A percentile compares a stretch with the other conserved stretches of the same genome.
phyloP scores from a whole-genome alignment of 2,888 invertebrate genomes.

The Nephrocerus scutellatus region DNA sequence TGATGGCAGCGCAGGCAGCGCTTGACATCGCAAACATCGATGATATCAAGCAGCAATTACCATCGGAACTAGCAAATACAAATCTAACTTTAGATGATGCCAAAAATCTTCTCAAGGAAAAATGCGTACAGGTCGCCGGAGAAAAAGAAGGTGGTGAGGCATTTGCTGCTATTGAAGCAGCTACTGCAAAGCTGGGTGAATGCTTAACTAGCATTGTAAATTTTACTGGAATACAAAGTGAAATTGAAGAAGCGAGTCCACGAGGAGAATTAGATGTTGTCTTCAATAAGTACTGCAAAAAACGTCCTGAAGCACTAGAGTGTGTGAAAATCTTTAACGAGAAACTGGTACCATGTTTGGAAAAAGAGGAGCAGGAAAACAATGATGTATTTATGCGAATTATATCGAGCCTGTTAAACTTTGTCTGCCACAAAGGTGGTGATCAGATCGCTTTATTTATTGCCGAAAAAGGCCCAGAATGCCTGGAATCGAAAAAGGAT shows the following conservation, averaged over 20 bases:
- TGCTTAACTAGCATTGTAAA: slow-evolving; percentile 59
- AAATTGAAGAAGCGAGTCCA: slow-evolving; percentile 64
- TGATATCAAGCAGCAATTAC: slow-evolving; percentile 32
- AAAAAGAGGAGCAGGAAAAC: slow-evolving; percentile 55
- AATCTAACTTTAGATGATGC: slow-evolving; percentile 47
- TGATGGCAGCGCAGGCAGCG: too few species aligned
- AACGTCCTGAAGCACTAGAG: slow-evolving; percentile 40
- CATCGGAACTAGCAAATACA: slow-evolving; percentile 32
- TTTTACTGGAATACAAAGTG: slow-evolving; percentile 52
- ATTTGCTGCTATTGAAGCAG: slow-evolving; percentile 51
- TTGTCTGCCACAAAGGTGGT: slow-evolving; percentile 72
- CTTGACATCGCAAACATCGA: too few species aligned
- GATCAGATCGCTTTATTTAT: slow-evolving; percentile 78
- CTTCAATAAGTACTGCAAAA: slow-evolving; percentile 67
- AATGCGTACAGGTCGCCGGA: slow-evolving; percentile 60
- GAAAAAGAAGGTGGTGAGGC: slow-evolving; percentile 48
- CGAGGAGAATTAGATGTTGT: slow-evolving; percentile 63
- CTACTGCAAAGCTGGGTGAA: slow-evolving; percentile 41
- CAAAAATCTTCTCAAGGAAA: slow-evolving; percentile 53
- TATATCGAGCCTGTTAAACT: slow-evolving; percentile 62
- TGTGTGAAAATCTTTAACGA: slow-evolving; percentile 57
- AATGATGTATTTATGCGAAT: slow-evolving; percentile 59
- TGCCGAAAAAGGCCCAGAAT: slow-evolving; percentile 73
- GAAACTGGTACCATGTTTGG: slow-evolving; percentile 58
- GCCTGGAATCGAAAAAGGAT: slow-evolving; percentile 56